These are phyloP conservation scores for Montipora foliosa DNA, from an alignment of 64 coral and sea anemone genomes.

Conservation along the genomic window DNA sequence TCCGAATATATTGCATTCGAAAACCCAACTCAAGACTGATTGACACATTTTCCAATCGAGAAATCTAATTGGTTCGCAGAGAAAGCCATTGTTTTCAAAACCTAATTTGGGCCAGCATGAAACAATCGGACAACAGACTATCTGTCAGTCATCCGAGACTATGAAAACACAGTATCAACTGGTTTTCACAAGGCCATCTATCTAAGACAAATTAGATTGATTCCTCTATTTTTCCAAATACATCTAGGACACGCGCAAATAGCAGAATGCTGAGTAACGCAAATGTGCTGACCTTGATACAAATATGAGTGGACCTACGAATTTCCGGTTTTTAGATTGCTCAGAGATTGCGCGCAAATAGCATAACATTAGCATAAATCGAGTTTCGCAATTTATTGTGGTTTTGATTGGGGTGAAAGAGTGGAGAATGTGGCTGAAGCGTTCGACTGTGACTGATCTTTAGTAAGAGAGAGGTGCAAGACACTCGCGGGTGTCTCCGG, in stretches of 20 bases:
- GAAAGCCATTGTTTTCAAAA: slow-evolving; percentile 20
- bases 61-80: slow-evolving; percentile 28
- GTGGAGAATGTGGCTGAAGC: neutral
- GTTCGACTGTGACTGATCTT: slow-evolving; percentile 40
- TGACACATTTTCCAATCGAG: slow-evolving; percentile 22
- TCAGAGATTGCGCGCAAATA: slow-evolving; percentile 7
- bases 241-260: neutral
- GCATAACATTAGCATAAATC: slow-evolving; percentile 8
- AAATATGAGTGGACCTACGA: slow-evolving; percentile 6
- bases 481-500: slow-evolving; percentile 9
- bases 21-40: slow-evolving; percentile 51
- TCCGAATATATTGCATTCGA: slow-evolving; percentile 49
- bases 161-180: slow-evolving; percentile 7
- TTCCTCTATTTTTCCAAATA: neutral
- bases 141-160: slow-evolving; percentile 37
- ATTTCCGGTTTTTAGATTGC: slow-evolving; percentile 42
- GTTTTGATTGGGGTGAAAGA: neutral
- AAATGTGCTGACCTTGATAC: neutral
- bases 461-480: neutral
- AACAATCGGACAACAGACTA: slow-evolving; percentile 12
- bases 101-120: slow-evolving; percentile 10
- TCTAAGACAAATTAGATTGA: neutral
- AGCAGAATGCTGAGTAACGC: neutral
- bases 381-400: slow-evolving; percentile 13
- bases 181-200: neutral